Conservation (phyloP, 2,888 invertebrate species). For the Eristalinus sepulchralis region DNA sequence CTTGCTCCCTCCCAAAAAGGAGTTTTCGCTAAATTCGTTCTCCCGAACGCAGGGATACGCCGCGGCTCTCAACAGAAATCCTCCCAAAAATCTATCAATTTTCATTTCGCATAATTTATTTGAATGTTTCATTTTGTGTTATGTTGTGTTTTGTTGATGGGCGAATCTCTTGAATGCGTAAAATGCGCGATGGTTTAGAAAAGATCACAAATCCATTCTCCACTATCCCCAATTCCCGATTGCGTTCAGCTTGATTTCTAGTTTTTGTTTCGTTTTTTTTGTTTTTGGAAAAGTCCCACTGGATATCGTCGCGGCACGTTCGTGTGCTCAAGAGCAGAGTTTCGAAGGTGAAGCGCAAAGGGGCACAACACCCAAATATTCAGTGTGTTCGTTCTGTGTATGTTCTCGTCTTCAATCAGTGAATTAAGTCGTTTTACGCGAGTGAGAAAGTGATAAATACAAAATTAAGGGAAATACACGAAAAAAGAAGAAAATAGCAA, state of each 20-base stretch:
- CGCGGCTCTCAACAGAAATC: slow-evolving; percentile 39
- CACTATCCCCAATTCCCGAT: neutral
- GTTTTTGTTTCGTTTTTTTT: slow-evolving; percentile 4
- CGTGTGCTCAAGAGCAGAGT: neutral
- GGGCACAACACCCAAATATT: neutral
- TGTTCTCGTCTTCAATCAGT: slow-evolving; percentile 5
- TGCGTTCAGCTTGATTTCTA: slow-evolving; percentile 37
- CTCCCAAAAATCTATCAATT: slow-evolving; percentile 1
- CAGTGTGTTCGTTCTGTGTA: slow-evolving; percentile 1
- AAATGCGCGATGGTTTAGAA: slow-evolving; percentile 16
- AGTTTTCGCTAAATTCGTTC: slow-evolving; percentile 58
- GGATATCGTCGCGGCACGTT: neutral
- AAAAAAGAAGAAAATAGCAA: slow-evolving; percentile 14
- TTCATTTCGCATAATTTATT: neutral
- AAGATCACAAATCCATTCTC: neutral
- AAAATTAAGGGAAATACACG: neutral
- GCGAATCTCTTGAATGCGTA: neutral
- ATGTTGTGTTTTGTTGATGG: slow-evolving; percentile 11
- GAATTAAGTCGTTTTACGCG: slow-evolving; percentile 42
- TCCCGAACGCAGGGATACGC: slow-evolving; percentile 50
- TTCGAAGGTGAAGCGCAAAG: neutral
- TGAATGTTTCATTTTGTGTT: neutral
- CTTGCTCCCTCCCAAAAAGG: slow-evolving; percentile 61
- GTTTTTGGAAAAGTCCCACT: slow-evolving; percentile 38
- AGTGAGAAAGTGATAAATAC: slow-evolving; percentile 50